These are phyloP conservation scores for Pachycephus smyrnensis DNA, from an alignment of 2,888 invertebrate genomes.

Conservation along the genomic window DNA sequence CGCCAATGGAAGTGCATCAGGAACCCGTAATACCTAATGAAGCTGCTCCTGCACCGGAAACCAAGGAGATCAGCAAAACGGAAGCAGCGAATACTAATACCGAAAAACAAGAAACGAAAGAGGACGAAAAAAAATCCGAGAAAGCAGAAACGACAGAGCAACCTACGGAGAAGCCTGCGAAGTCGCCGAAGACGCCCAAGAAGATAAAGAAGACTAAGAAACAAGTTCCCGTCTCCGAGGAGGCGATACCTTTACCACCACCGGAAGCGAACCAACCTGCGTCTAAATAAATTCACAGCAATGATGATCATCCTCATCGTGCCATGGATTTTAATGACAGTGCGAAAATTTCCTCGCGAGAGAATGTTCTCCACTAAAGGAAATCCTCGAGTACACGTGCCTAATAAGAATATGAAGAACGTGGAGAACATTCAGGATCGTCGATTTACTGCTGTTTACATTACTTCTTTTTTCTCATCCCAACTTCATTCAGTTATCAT, in stretches of 20 bases:
- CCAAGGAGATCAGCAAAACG: conserved; percentile 5
- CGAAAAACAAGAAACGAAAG: conserved; percentile 15
- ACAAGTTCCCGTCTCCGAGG: conserved; percentile 51
- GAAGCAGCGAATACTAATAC: too few species aligned
- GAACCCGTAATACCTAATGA: not conserved
- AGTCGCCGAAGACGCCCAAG: conserved; percentile 46
- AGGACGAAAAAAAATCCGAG: conserved; percentile 23
- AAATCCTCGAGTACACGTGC: too few species aligned
- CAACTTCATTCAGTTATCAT: too few species aligned
- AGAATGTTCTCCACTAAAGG: too few species aligned
- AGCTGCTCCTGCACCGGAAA: conserved; percentile 2
- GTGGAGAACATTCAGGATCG: too few species aligned
- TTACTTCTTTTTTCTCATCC: too few species aligned
- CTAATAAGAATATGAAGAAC: too few species aligned
- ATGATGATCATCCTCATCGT: not conserved
- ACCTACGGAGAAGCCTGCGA: conserved; percentile 11
- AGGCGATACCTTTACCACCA: conserved; percentile 60
- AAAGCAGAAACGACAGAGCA: conserved; percentile 3
- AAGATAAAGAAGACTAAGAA: conserved; percentile 56
- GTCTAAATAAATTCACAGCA: not conserved
- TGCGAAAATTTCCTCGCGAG: not conserved
- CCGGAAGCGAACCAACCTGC: conserved; percentile 37
- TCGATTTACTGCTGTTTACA: too few species aligned
- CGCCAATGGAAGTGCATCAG: not conserved
- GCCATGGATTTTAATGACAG: not conserved